These are phyloP conservation scores for Ellobius talpinus DNA, from an alignment of 2,113 vertebrate species.

Conservation along the genomic window DNA sequence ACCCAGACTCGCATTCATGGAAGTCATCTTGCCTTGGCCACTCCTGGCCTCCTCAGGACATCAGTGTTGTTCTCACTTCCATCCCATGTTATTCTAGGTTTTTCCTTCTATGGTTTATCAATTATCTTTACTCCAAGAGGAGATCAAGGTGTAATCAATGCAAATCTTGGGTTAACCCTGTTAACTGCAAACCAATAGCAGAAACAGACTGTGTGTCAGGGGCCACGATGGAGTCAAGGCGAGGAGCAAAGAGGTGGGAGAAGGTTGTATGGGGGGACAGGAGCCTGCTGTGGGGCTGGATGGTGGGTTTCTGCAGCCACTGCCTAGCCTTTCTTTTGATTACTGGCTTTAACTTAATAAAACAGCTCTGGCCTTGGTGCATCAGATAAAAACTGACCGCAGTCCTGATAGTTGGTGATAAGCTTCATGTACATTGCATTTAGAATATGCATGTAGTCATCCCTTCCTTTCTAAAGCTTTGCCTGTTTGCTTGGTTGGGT, in stretches of 20 bases:
- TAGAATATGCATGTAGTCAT: neutral
- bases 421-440: slow-evolving; percentile 22
- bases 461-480: neutral
- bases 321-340: neutral
- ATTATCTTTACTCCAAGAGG: neutral
- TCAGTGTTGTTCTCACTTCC: neutral
- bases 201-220: neutral
- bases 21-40: neutral
- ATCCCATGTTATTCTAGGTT: neutral
- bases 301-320: neutral
- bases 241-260: no score
- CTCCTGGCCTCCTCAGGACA: neutral
- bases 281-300: neutral
- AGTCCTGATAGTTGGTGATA: neutral
- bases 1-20: rapidly evolving
- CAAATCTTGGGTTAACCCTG: neutral
- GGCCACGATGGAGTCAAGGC: no score
- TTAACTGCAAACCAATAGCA: neutral
- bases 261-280: rapidly evolving
- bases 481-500: neutral
- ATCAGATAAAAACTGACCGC: neutral
- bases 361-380: neutral
- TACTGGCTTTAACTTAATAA: slow-evolving; percentile 44
- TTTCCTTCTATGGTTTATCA: neutral
- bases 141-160: neutral